phyloP scores from a whole-genome alignment of 2,797 vertebrate species.

The Coregonus suidteri region DNA sequence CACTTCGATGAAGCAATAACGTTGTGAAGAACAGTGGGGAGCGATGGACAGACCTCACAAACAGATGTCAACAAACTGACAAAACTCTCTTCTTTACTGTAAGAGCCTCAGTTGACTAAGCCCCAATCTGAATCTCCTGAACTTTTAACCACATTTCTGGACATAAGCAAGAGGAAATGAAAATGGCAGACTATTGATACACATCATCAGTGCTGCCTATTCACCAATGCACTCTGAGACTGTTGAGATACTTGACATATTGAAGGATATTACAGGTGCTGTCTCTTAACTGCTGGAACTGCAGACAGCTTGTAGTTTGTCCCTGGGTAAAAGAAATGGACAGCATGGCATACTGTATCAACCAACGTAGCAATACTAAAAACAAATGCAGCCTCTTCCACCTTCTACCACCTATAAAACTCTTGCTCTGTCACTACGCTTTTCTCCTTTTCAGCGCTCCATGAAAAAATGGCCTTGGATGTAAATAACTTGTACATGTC shows the following conservation, averaged over 20 bases:
- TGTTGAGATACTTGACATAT: conserved; percentile 12
- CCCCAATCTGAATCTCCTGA: not conserved
- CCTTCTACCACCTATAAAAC: not conserved
- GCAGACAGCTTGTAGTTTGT: not conserved
- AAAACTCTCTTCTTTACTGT: conserved; percentile 22
- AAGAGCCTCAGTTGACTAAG: conserved; percentile 12
- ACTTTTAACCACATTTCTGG: not conserved
- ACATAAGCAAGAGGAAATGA: not conserved
- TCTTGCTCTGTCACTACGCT: conserved; percentile 32
- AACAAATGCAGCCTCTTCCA: conserved; percentile 10
- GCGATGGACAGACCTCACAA: conserved; percentile 14
- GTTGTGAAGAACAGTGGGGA: conserved; percentile 41
- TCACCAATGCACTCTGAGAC: conserved; percentile 18
- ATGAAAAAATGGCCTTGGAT: conserved; percentile 78
- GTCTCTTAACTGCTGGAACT: not conserved
- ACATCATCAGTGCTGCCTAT: conserved; percentile 22
- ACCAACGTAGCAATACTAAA: conserved; percentile 18
- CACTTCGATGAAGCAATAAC: conserved; percentile 57
- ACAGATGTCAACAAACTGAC: not conserved
- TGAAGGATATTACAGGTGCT: conserved; percentile 13
- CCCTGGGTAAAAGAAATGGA: not conserved
- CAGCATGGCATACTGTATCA: conserved; percentile 47
- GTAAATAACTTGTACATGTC: conserved; percentile 93
- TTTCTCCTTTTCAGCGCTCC: conserved; percentile 54
- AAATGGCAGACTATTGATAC: conserved; percentile 17